These are phyloP conservation scores for Podarcis siculus DNA, from an alignment of 2,797 vertebrate genomes.

Conservation along the genomic window DNA sequence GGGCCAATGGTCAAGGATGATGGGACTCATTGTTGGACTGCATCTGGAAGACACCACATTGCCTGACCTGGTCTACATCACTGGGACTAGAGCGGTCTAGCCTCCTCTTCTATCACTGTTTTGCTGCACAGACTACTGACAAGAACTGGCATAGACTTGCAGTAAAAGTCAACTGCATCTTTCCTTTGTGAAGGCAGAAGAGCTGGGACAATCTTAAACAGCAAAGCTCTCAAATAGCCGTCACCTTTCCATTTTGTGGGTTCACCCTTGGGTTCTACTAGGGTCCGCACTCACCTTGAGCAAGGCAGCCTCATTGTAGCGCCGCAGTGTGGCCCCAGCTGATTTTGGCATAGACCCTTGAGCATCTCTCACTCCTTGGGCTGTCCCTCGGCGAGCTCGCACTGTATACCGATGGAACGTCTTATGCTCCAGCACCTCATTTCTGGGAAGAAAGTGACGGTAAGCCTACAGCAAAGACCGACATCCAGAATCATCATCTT, in stretches of 20 bases:
- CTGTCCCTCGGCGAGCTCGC: constrained; percentile 89
- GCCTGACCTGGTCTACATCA: too few species aligned
- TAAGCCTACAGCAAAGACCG: not conserved
- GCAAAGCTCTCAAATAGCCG: not conserved
- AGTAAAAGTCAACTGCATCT: not conserved
- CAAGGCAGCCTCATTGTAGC: constrained; percentile 89
- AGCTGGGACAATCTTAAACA: not conserved
- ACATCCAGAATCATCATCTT: not conserved
- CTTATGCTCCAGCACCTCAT: constrained; percentile 89
- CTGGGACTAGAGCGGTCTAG: not conserved
- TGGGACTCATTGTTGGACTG: too few species aligned
- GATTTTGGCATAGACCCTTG: constrained; percentile 85
- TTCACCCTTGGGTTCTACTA: not conserved
- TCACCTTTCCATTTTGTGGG: not conserved
- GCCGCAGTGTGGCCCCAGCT: constrained; percentile 89
- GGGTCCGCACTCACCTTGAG: constrained; percentile 79
- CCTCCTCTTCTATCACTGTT: not conserved
- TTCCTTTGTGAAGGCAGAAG: not conserved
- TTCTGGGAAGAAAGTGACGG: constrained; percentile 75
- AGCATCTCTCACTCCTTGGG: constrained; percentile 88
- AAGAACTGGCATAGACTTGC: not conserved
- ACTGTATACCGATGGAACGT: constrained; percentile 97
- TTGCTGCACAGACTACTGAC: not conserved
- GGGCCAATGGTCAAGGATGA: too few species aligned
- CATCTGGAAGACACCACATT: too few species aligned